Evolutionary conservation across 2,797 vertebrate species (phyloP).

Genomic region (Hydrocynus forskahlii): DNA sequence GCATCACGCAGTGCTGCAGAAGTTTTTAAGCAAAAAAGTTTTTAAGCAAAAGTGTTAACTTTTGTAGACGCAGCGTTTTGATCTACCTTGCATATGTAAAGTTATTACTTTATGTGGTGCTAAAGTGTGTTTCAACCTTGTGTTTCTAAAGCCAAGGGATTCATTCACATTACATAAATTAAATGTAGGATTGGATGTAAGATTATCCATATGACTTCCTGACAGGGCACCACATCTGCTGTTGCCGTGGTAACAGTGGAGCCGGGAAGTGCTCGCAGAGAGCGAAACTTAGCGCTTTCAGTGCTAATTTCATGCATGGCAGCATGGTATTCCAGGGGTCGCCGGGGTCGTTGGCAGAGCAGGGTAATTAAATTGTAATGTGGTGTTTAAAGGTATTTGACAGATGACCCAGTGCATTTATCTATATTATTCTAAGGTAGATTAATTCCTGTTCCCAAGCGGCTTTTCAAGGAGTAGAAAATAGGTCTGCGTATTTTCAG

Average conservation of each 20-base stretch:
- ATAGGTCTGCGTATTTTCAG: background rate
- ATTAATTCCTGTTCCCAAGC: background rate
- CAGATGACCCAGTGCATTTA: constrained; percentile 1
- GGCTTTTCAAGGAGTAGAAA: constrained; percentile 1
- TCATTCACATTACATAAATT: too few species aligned
- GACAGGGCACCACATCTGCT: constrained; percentile 41
- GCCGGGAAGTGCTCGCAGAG: constrained; percentile 20
- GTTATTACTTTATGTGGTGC: too few species aligned
- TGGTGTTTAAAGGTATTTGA: constrained; percentile 9
- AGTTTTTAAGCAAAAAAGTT: too few species aligned
- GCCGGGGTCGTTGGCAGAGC: constrained; percentile 5
- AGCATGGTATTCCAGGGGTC: constrained; percentile 7
- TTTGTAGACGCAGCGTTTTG: too few species aligned
- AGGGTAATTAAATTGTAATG: constrained; percentile 9
- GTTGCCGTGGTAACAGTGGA: constrained; percentile 52
- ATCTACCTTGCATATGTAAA: too few species aligned
- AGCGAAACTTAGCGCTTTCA: constrained; percentile 27
- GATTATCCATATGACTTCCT: background rate
- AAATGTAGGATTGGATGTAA: too few species aligned
- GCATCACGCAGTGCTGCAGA: too few species aligned
- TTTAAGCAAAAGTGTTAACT: too few species aligned
- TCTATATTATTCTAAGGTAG: background rate
- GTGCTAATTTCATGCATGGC: constrained; percentile 26
- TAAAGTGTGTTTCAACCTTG: too few species aligned
- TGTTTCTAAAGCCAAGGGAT: too few species aligned